Base-by-base conservation (phyloP, 1,140 invertebrate species). In the Drosophila littoralis region DNA sequence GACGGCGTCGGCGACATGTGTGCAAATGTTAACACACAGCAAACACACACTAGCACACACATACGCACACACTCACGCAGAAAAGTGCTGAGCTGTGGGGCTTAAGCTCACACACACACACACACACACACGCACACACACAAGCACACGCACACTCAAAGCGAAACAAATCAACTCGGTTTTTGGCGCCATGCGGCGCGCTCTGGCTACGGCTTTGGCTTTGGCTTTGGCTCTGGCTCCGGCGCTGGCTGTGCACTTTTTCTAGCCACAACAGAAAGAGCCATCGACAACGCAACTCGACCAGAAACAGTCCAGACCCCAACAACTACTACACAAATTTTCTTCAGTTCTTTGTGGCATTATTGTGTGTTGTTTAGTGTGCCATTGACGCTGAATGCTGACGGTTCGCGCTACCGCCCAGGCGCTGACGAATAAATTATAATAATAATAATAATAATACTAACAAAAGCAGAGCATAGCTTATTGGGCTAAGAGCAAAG, bases 331-430 rank as follows among this genome's bases (percentile, higher is more conserved):
- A 84, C 76, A 75, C 38, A 75, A 63, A 70, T 70, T 70, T 88
- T 74, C 54, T 69, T 76, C 40, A 76, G 77, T 68, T 83, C 73
- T 69, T 81, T 66, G 22, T 45, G 69, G 60, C 67, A 68, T 89
- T 59, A 81, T 83, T 75, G 77, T 83, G 77, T 84, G 83, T 89
- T 84, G 77, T 81, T 90, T 81, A 85, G 82, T 85, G 71, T 81
- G 82, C 78, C 66, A 85, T 81, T 81, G 82, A 74, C 71, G 82
- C 79, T 86, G 77, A 78, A 69, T 75, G 83, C 77, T 86, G 65
- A 81, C 85, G 85, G 84, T 66, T 88, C 83, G 67, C 54, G 77
- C 63, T 59, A 51, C 38, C 66, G 69, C 33, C 50, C 38, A 42
- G 8, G 4, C 35, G 36, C 38, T 60, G 12, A 5, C 22, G 22